Base-by-base conservation (phyloP, 2,113 vertebrate species). In the Tetrao urogallus region DNA sequence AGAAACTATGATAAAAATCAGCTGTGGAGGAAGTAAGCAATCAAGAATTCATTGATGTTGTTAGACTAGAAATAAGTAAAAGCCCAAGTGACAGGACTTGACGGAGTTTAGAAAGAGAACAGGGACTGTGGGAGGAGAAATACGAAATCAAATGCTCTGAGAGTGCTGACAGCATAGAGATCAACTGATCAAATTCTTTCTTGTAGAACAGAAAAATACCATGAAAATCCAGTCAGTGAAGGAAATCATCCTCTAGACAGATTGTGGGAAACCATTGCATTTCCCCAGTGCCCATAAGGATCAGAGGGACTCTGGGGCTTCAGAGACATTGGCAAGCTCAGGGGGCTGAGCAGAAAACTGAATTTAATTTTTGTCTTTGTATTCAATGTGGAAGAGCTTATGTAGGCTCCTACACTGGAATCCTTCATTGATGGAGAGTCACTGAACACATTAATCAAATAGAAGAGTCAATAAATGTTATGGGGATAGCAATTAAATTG, bases 361-460 rank as follows among this genome's bases (percentile, higher is more conserved):
- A 92, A 86, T 79, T 89, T 72, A 73, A 78, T 94, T 94, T 42
- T 66, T 82, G 28, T 32, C 28, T 60, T 83, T 72, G 9, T 76
- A 40, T 66, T 80, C 48, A 19, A n/a, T 63, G 72, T 40, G 25
- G 42, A 75, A 89, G 70, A 67, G 45, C 24, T 22, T 86, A 43
- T 47, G 77, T 77, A 92, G 42, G 28, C 78, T 92, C 80, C 38
- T 88, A 50, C 56, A 27, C 73, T 54, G 89, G 65, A 90, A 60
- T 34, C 47, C 65, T 86, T 84, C 83, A 81, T 90, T 86, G 74
- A 32, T 27, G 81, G 61, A 34, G 50, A 60, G 74, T 95, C 65
- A 71, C 52, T 42, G 70, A 86, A 81, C 57, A 74, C 38, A 24
- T 88, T 57, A 81, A 67, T 78, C 56, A 88, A 95, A 96, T 0